These are phyloP conservation scores for Nasonovia ribisnigri DNA, from an alignment of 2,888 invertebrate species.

Conservation along the genomic window DNA sequence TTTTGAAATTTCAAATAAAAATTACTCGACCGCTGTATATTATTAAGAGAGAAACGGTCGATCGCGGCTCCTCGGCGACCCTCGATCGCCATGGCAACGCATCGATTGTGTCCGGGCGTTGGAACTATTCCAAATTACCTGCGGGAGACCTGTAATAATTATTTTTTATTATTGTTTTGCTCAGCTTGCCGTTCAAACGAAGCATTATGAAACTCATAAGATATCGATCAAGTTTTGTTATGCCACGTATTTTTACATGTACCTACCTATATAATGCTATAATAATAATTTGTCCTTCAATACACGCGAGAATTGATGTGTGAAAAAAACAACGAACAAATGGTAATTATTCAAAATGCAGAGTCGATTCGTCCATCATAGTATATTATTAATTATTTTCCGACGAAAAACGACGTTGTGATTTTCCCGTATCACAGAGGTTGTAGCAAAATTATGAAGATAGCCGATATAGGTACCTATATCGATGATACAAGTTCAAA, in stretches of 20 bases:
- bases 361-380: neutral
- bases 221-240: conserved; percentile 27
- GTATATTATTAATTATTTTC: neutral
- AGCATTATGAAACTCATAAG: neutral
- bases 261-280: neutral
- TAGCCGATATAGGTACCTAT: neutral
- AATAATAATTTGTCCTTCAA: neutral
- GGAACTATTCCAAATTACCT: conserved; percentile 61
- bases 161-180: conserved; percentile 33
- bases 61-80: conserved; percentile 55
- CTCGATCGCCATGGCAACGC: conserved; percentile 67
- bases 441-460: neutral
- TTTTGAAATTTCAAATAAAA: conserved; percentile 27
- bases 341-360: neutral
- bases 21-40: conserved; percentile 26
- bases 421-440: neutral
- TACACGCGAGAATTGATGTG: neutral
- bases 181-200: neutral
- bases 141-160: conserved; percentile 50
- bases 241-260: neutral
- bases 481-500: neutral
- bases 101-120: conserved; percentile 67
- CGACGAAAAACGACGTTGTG: neutral
- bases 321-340: neutral
- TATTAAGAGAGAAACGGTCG: conserved; percentile 57